These are phyloP conservation scores for Anagrus nilaparvatae DNA, from an alignment of 1,140 invertebrate genomes.

Conservation along the genomic window DNA sequence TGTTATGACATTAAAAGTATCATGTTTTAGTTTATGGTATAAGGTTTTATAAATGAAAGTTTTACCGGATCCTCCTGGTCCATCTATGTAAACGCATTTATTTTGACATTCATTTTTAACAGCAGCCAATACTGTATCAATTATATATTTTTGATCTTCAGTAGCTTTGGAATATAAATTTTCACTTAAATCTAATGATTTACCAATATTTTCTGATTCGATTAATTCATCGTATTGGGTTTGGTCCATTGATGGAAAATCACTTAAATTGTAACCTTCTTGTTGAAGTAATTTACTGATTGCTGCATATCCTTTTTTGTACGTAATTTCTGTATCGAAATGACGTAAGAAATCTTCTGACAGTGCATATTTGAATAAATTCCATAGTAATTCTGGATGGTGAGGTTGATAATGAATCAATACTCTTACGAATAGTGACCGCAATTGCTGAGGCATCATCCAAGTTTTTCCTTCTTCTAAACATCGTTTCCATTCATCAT, in stretches of 20 bases:
- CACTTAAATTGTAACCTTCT: slow-evolving; percentile 1
- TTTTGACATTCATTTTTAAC: background rate
- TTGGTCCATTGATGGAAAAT: background rate
- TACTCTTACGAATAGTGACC: slow-evolving; percentile 11
- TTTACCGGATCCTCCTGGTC: no score
- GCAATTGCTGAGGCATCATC: slow-evolving; percentile 7
- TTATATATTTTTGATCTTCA: no score
- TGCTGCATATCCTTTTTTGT: background rate
- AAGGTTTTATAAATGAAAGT: slow-evolving; percentile 18
- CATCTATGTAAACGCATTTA: slow-evolving; percentile 12
- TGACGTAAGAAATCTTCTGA: slow-evolving; percentile 8
- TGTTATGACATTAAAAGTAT: slow-evolving; percentile 22
- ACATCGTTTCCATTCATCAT: slow-evolving; percentile 22
- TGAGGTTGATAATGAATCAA: slow-evolving; percentile 11
- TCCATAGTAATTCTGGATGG: slow-evolving; percentile 11
- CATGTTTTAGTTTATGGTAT: slow-evolving; percentile 14
- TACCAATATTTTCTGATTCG: background rate
- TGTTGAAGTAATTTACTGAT: slow-evolving; percentile 3
- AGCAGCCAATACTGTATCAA: no score
- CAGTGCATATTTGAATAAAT: slow-evolving; percentile 11
- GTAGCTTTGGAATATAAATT: no score
- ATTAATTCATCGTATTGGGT: no score
- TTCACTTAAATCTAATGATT: background rate
- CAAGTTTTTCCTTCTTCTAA: slow-evolving; percentile 1
- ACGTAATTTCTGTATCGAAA: background rate